phyloP scores from a whole-genome alignment of 1,140 invertebrate species.

The Bilobella aurantiaca region DNA sequence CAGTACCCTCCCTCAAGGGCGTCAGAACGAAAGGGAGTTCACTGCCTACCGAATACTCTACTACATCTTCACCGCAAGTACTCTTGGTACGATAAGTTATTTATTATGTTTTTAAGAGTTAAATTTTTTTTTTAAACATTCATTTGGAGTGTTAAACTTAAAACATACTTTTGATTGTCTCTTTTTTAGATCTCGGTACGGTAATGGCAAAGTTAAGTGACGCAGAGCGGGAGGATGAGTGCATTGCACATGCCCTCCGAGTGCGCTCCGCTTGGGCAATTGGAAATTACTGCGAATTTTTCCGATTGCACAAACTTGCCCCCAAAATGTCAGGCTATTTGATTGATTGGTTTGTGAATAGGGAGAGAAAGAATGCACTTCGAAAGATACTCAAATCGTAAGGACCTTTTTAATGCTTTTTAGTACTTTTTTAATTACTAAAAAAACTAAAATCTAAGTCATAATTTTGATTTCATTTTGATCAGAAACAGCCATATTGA shows the following conservation, averaged over 20 bases:
- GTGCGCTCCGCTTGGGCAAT: conserved; percentile 82
- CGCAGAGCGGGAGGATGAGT: conserved; percentile 70
- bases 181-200: conserved; percentile 76
- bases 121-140: conserved; percentile 1
- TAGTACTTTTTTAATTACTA: conserved; percentile 1
- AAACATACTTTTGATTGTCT: conserved; percentile 31
- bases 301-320: conserved; percentile 71
- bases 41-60: conserved; percentile 90
- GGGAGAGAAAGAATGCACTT: conserved; percentile 80
- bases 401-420: conserved; percentile 44
- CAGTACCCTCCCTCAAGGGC: conserved; percentile 50
- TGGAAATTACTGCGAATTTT: conserved; percentile 83
- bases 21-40: conserved; percentile 69
- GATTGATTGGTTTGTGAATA: conserved; percentile 91
- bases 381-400: conserved; percentile 93
- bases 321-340: conserved; percentile 93
- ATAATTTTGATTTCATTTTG: not conserved
- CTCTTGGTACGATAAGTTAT: conserved; percentile 59
- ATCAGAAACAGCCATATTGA: too few relatives aligned
- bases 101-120: too few relatives aligned
- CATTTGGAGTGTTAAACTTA: not conserved
- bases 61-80: conserved; percentile 94
- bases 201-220: conserved; percentile 66
- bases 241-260: conserved; percentile 73
- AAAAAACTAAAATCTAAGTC: too few relatives aligned